Percentiles rank a stretch among this genome's conserved stretches.
phyloP scores from a whole-genome alignment of 2,113 vertebrate species.

The Octodon degus region DNA sequence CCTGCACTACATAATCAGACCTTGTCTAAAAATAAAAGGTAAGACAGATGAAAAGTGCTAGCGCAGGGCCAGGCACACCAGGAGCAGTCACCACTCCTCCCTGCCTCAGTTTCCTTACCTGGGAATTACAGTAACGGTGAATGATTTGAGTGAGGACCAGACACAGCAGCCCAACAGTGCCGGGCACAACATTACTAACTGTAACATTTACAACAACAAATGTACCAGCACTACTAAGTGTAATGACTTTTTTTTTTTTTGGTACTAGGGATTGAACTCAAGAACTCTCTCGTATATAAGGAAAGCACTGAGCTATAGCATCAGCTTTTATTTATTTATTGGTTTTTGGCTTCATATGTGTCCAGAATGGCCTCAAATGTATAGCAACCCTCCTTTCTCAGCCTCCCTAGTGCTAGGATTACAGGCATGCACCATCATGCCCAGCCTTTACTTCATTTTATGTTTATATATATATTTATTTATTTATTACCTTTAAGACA shows the following conservation, averaged over 20 bases:
- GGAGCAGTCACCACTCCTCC: no score
- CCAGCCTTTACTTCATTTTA: no score
- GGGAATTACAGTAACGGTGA: background rate
- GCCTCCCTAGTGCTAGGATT: no score
- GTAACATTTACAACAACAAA: background rate
- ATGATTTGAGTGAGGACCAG: background rate
- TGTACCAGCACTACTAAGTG: background rate
- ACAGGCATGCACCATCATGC: no score
- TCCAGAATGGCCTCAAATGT: no score
- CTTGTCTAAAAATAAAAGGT: no score
- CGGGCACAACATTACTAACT: background rate
- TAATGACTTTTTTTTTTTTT: background rate
- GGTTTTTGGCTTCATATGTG: no score
- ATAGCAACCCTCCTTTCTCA: no score
- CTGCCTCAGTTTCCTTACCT: background rate
- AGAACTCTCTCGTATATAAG: background rate
- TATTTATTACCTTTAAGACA: no score
- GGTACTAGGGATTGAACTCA: background rate
- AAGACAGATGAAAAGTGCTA: background rate
- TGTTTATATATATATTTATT: no score
- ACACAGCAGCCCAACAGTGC: background rate
- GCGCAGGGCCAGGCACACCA: background rate
- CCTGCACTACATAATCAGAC: no score
- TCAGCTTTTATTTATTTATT: background rate
- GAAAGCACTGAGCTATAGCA: background rate